Evolutionary conservation across 2,888 invertebrate genomes (phyloP), one percentile per base, ranked within the genome.

Genomic region (Oscheius sp.): DNA sequence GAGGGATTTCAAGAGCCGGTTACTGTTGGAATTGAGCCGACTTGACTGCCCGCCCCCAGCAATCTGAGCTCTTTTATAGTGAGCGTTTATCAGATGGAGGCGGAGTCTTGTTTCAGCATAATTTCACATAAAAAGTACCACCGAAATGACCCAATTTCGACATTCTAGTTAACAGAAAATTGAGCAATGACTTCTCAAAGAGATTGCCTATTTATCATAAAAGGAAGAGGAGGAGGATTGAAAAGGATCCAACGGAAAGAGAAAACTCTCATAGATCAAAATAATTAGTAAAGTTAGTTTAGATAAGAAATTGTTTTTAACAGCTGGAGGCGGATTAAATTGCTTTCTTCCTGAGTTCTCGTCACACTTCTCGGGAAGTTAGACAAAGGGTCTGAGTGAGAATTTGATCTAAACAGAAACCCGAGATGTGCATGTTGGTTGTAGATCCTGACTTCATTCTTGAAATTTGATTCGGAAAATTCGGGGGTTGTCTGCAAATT

Each of bases 81-180:
- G 45, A 61, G 25, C 45, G 61, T 61, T 61, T 61, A 61, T 61
- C 61, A 61, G 25, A 61, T 25, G 45, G 31, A 31, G 61, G 61
- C 61, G 61, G 25, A 17, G 61, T n/a, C 45, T 29, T 61, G 45
- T 20, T 39, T 45, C 42, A 61, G 34, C 17, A 20, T 37, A 29
- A 17, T 31, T 31, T 33, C 15, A 55, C 34, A 55, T 55, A 34
- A 55, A 55, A 55, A 37, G 8, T 10, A 15, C 37, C 37, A 10
- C 15, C 15, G 8, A 37, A 37, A 37, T 37, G 37, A 15, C 15
- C 15, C 37, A 37, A 37, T 8, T 10, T 37, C 15, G 37, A 37
- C 15, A 15, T 37, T 37, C 8, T 10, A 15, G 37, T 37, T 37
- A 15, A 37, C 8, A 15, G 37, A 48, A 20, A n/a, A 15, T 17